Conservation (phyloP, 2,113 vertebrate genomes). For the Hipposideros armiger region DNA sequence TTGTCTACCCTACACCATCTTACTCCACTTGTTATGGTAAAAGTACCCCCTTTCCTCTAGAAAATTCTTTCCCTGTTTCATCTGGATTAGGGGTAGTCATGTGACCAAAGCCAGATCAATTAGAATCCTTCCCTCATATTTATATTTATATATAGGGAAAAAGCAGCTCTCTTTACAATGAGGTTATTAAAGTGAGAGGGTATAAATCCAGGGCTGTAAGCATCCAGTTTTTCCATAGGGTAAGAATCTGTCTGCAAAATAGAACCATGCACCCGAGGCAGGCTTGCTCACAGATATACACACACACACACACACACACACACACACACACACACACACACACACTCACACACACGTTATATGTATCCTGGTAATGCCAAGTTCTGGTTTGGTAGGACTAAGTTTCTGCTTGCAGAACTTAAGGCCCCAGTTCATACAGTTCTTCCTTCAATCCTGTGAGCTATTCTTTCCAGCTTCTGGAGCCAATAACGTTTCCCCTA, state of each 20-base stretch:
- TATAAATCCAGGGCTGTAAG: background rate
- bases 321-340: background rate
- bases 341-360: background rate
- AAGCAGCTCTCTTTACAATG: conserved; percentile 6
- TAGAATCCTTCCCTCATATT: background rate
- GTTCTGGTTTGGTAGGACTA: background rate
- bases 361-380: background rate
- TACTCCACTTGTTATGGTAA: background rate
- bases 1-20: background rate
- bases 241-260: background rate
- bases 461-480: background rate
- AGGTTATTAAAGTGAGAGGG: background rate
- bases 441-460: conserved; percentile 22
- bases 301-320: too few species aligned
- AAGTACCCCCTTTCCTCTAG: background rate
- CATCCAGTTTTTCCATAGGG: background rate
- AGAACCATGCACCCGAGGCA: background rate
- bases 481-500: background rate
- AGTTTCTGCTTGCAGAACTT: conserved; percentile 14
- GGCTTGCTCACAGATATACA: background rate
- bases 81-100: background rate
- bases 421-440: background rate
- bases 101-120: background rate
- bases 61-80: background rate
- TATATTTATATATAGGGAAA: background rate